A percentile compares a stretch with the other conserved stretches of the same genome.
Evolutionary conservation across 2,113 vertebrate genomes (phyloP).

Genomic region (Sorex araneus): DNA sequence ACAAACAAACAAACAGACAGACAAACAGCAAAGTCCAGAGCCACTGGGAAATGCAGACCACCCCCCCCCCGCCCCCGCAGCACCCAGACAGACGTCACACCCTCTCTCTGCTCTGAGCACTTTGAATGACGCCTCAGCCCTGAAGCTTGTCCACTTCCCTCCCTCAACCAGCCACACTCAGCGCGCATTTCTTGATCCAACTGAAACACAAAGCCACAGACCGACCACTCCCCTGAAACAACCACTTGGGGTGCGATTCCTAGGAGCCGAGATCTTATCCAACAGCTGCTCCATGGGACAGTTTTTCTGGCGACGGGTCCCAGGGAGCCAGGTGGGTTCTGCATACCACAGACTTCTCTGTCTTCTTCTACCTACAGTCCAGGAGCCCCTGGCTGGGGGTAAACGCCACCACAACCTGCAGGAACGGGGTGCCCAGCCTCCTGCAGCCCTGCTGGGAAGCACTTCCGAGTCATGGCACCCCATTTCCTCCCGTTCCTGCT

Average conservation of each 20-base stretch:
- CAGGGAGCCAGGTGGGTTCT: conserved; percentile 81
- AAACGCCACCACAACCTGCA: neutral
- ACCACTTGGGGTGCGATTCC: conserved; percentile 67
- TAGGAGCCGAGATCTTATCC: conserved; percentile 82
- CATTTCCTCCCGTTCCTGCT: conserved; percentile 1
- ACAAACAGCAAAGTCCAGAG: neutral
- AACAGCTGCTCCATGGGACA: conserved; percentile 84
- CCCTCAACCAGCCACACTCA: neutral
- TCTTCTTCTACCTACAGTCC: neutral
- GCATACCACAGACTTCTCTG: conserved; percentile 40
- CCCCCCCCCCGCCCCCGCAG: neutral
- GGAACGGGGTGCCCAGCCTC: neutral
- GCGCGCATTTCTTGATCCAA: conserved; percentile 53
- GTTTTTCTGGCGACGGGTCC: conserved; percentile 81
- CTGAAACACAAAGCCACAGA: conserved; percentile 54
- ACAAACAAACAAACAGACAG: too few species aligned
- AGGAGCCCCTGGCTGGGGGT: neutral
- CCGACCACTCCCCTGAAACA: neutral
- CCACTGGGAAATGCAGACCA: neutral
- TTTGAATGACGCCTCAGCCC: neutral
- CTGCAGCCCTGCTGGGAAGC: too few species aligned
- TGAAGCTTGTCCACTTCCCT: neutral
- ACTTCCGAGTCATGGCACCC: neutral
- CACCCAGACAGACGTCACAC: neutral
- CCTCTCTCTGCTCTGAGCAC: neutral